These are phyloP conservation scores for Sinocyclocheilus maitianheensis DNA, from an alignment of 2,113 vertebrate species.

Conservation along the genomic window DNA sequence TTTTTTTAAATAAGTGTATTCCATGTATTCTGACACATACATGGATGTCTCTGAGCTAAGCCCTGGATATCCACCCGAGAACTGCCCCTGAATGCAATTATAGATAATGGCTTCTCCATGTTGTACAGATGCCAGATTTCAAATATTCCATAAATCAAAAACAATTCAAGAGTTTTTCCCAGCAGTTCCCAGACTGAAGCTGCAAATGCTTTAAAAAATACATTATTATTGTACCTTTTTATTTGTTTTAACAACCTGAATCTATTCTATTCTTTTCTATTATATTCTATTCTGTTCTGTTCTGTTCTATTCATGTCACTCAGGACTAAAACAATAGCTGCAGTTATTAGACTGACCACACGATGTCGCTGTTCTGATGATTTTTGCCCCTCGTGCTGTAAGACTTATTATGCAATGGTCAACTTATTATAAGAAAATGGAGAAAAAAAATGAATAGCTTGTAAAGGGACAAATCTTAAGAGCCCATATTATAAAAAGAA, in stretches of 20 bases:
- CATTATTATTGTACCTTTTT: not conserved
- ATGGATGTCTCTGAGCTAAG: no score
- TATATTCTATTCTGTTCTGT: not conserved
- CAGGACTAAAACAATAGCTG: not conserved
- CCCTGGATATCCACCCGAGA: no score
- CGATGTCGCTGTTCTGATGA: not conserved
- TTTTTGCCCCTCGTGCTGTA: not conserved
- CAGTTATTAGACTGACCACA: not conserved
- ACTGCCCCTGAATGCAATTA: not conserved
- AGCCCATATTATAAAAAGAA: not conserved
- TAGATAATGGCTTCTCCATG: not conserved
- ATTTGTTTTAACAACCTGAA: not conserved
- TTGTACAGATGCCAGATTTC: not conserved
- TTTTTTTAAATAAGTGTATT: no score
- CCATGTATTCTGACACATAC: no score
- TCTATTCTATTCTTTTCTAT: not conserved
- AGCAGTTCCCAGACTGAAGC: no score
- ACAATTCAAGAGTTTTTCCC: not conserved
- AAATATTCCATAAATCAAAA: not conserved
- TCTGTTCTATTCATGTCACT: not conserved
- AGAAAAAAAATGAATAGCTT: not conserved
- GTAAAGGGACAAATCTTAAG: not conserved
- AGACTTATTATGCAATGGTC: not conserved
- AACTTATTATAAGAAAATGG: not conserved
- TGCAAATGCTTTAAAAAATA: not conserved